Evolutionary conservation across 2,797 vertebrate species (phyloP), one percentile per base, ranked within the genome.

Genomic region (Arctocebus calabarensis): DNA sequence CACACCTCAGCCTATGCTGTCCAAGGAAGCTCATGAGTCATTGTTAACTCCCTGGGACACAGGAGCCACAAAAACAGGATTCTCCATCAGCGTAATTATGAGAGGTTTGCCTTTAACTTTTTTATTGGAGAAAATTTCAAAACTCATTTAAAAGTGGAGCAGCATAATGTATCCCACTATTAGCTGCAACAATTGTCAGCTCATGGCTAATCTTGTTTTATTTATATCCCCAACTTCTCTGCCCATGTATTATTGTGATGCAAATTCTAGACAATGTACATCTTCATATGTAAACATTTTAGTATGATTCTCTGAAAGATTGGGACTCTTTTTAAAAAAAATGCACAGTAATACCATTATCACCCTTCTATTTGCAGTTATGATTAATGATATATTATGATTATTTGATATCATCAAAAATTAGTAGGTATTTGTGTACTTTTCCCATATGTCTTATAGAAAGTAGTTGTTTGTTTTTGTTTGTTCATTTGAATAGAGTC

Each of bases 291-390:
- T 87, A 64, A 55, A 57, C n/a, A n/a, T 71, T 66, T 66, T 59
- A 64, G 70, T 25, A 14, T 57, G 78, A 45, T 27, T 59, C 9
- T 83, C 2, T 78, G 45, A 57, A 84, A 74, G 29, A 84, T 2
- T 62, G 7, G 7, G 34, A 8, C 22, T 34, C 48, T 70, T 88
- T 66, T 62, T 29, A 13, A 29, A 55, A 77, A 89, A 93, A 88
- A 59, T 86, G 9, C 8, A 79, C 17, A 57, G 11, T 48, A 68
- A 75, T 52, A 43, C 25, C 7, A 48, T 71, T 52, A 78, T 20
- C 64, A 71, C 25, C 43, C 23, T 95, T 81, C 40, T n/a, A 75
- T 88, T 93, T 95, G 14, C 71, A 48, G 75, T 87, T 84, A 70
- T 55, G 59, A 75, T 20, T 85, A 57, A 29, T 74, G 29, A 68